Base-by-base conservation (phyloP, 2,888 invertebrate species). In the Macaria liturata region DNA sequence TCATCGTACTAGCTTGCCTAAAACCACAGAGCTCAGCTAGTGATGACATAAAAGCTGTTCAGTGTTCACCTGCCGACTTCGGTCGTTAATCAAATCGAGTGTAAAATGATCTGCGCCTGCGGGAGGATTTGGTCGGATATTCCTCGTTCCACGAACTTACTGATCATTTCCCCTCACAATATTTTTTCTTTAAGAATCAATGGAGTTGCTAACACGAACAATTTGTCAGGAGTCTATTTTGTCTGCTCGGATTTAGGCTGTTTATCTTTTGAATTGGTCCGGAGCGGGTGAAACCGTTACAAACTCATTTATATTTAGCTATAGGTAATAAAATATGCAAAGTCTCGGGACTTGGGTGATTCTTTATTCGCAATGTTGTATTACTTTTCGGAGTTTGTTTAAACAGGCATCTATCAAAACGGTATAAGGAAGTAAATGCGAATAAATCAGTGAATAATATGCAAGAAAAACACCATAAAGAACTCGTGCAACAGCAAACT, bases 51-150 rank as follows among this genome's bases (percentile, higher is more conserved):
- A 37, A 37, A 37, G 34, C 43, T 46, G 20, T 20, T 20, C 20
- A 20, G 20, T 20, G 55, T 50, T 64, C 66, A 71, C 70, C 64
- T 73, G 64, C 62, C 63, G 45, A 48, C 53, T 54, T 68, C 65
- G 61, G 72, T 78, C 83, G 76, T 86, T 84, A 86, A 85, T 87
- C 81, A 85, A 85, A 86, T 83, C 74, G 80, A 75, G 78, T 82
- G 83, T 78, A 83, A 80, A 86, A 87, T 84, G 83, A 81, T 70
- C 78, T 68, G 75, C 72, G 69, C 70, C 78, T 68, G 75, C 72
- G 69, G 64, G 67, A 67, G 75, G 74, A 61, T 74, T 69, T 68
- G 74, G 76, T 20, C 75, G 74, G 76, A 84, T 80, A 83, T 83
- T 79, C 77, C 75, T 67, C 61, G 69, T 66, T 68, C 68, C 62